These are phyloP conservation scores for Anguilla megastoma DNA, from an alignment of 2,797 vertebrate genomes.

Conservation along the genomic window DNA sequence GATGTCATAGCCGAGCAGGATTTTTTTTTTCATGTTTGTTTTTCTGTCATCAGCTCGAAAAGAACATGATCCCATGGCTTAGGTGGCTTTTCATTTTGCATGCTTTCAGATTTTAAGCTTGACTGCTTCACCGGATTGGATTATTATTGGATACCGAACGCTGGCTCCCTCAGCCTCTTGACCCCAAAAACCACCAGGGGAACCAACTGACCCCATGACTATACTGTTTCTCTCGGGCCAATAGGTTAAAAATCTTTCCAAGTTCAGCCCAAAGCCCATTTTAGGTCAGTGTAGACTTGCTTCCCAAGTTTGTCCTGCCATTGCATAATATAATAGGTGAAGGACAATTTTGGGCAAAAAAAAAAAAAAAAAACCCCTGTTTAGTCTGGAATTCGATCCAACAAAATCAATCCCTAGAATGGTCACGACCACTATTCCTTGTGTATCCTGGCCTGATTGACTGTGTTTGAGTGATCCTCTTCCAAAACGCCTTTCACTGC, in stretches of 20 bases:
- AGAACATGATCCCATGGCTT: not conserved
- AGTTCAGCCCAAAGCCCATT: not conserved
- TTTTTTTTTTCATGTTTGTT: not conserved
- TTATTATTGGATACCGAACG: not conserved
- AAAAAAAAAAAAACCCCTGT: not conserved
- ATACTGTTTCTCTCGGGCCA: not conserved
- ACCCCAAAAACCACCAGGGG: not conserved
- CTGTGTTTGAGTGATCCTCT: not conserved
- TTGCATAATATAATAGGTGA: not conserved
- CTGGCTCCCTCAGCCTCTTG: not conserved
- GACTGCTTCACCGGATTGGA: not conserved
- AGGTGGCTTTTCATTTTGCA: not conserved
- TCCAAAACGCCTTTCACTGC: not conserved
- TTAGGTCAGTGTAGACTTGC: not conserved
- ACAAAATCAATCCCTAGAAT: not conserved
- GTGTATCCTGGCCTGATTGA: not conserved
- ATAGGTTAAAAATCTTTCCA: constrained; percentile 1
- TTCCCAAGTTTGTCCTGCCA: not conserved
- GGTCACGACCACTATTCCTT: not conserved
- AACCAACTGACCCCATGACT: not conserved
- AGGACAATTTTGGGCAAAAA: not conserved
- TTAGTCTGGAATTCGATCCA: not conserved
- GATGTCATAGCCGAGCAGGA: not conserved
- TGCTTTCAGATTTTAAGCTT: not conserved
- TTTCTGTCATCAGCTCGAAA: not conserved